These are phyloP conservation scores for Mythimna vitellina DNA, from an alignment of 2,888 invertebrate species.

Conservation along the genomic window DNA sequence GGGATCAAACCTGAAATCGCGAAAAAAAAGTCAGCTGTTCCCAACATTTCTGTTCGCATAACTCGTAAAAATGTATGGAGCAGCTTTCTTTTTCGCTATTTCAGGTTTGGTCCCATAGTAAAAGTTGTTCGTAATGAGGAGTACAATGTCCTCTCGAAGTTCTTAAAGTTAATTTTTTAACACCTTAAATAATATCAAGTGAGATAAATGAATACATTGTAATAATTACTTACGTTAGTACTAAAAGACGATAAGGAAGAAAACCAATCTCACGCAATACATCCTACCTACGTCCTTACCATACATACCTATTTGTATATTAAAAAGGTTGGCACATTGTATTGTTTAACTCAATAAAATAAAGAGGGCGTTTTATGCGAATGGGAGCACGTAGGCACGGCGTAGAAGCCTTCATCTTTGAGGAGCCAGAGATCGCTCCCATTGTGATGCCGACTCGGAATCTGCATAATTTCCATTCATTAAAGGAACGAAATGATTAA, in stretches of 20 bases:
- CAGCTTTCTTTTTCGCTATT: too few species aligned
- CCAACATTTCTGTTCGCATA: too few species aligned
- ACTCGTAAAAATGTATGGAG: too few species aligned
- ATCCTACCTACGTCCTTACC: background rate
- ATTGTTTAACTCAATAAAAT: slow-evolving; percentile 71
- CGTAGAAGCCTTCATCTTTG: slow-evolving; percentile 75
- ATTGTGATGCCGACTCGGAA: slow-evolving; percentile 84
- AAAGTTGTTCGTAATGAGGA: too few species aligned
- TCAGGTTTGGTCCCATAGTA: too few species aligned
- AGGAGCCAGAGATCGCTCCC: slow-evolving; percentile 78
- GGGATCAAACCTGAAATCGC: too few species aligned
- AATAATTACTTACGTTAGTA: background rate
- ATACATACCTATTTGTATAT: slow-evolving; percentile 14
- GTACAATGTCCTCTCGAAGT: too few species aligned
- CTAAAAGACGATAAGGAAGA: background rate
- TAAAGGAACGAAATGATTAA: slow-evolving; percentile 89
- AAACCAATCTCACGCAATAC: background rate
- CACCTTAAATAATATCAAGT: too few species aligned
- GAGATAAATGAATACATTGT: too few species aligned
- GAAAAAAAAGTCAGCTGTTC: too few species aligned
- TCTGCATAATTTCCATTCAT: slow-evolving; percentile 90
- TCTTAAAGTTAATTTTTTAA: too few species aligned
- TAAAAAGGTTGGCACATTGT: slow-evolving; percentile 29
- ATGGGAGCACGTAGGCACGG: slow-evolving; percentile 65
- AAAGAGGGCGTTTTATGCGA: slow-evolving; percentile 62